phyloP scores from a whole-genome alignment of 2,113 vertebrate genomes.

The Ictalurus furcatus region DNA sequence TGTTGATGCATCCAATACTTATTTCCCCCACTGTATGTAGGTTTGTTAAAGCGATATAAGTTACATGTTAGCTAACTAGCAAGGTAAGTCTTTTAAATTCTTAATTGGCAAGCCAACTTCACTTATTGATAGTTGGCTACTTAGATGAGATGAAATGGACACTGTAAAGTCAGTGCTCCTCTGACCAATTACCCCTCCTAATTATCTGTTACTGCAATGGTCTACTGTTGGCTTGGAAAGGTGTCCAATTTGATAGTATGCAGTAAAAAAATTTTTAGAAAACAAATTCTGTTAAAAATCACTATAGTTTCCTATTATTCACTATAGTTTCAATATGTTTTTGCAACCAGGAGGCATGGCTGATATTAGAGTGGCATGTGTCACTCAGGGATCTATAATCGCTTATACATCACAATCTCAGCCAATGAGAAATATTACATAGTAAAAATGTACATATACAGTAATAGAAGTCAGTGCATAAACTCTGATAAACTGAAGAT shows the following conservation, averaged over 20 bases:
- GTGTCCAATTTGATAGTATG: too few relatives aligned
- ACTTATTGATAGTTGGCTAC: not conserved
- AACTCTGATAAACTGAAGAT: not conserved
- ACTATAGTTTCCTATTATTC: not conserved
- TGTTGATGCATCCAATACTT: too few relatives aligned
- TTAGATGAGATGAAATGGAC: not conserved
- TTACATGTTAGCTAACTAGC: too few relatives aligned
- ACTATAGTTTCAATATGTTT: too few relatives aligned
- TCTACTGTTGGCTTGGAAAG: too few relatives aligned
- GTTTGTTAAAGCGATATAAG: not conserved
- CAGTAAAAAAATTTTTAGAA: not conserved
- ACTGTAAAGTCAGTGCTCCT: not conserved
- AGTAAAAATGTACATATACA: not conserved
- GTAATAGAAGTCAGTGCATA: not conserved
- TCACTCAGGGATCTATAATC: not conserved
- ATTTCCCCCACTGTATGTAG: not conserved
- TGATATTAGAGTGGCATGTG: not conserved
- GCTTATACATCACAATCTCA: not conserved
- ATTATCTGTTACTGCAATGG: not conserved
- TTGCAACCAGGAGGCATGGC: not conserved
- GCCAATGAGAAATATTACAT: not conserved
- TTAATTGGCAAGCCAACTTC: not conserved
- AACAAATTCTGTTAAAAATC: not conserved
- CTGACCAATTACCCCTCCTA: not conserved
- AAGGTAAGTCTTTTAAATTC: not conserved